phyloP scores from a whole-genome alignment of 1,140 invertebrate species.

The Subanguina moxae region DNA sequence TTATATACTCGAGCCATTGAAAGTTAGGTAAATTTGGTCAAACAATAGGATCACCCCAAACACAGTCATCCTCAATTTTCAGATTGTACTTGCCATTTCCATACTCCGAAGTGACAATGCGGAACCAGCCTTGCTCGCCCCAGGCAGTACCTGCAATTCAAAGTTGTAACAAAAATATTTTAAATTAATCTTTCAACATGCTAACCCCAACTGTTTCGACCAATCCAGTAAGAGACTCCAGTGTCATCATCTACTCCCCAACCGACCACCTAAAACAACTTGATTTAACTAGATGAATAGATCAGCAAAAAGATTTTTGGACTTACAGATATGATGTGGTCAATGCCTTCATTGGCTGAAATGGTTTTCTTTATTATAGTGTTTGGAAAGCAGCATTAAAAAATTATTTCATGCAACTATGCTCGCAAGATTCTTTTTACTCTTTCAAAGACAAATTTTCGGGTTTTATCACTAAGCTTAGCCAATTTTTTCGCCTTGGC shows the following conservation, averaged over 20 bases:
- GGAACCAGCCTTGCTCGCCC: constrained; percentile 60
- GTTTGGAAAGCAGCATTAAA: no score
- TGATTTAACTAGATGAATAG: no score
- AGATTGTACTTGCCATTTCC: constrained; percentile 62
- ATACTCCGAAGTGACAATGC: constrained; percentile 60
- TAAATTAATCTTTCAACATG: no score
- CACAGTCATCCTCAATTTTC: constrained; percentile 61
- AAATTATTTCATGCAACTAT: no score
- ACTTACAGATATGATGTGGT: constrained; percentile 43
- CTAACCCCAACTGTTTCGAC: constrained; percentile 62
- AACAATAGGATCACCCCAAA: constrained; percentile 50
- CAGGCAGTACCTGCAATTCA: constrained; percentile 59
- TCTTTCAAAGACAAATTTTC: no score
- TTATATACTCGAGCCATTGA: no score
- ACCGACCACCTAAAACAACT: constrained; percentile 59
- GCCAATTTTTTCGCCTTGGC: no score
- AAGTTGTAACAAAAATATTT: no score
- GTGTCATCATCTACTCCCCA: constrained; percentile 62
- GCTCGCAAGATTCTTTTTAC: no score
- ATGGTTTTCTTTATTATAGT: not conserved
- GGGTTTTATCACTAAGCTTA: no score
- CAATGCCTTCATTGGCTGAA: constrained; percentile 39
- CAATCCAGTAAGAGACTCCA: constrained; percentile 63
- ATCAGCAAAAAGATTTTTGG: not conserved
- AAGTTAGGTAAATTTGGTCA: not conserved